Evolutionary conservation across 2,113 vertebrate species (phyloP).

Genomic region (Heloderma charlesbogerti): DNA sequence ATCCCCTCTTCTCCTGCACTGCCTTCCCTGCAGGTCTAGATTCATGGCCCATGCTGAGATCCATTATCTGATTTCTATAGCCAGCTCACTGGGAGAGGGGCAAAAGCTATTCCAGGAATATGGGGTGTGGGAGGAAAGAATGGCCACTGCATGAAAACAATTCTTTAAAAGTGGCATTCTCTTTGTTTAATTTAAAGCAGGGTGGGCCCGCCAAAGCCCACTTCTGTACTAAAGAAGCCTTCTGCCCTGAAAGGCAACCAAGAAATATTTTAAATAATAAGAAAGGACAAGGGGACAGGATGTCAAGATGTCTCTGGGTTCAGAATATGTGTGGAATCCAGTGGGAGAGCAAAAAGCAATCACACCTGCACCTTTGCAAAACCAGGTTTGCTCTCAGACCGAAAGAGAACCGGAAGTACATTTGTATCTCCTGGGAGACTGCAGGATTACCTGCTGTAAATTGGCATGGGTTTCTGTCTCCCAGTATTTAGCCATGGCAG

Average conservation of each 20-base stretch:
- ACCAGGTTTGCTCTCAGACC: no score
- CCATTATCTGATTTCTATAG: background rate
- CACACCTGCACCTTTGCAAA: background rate
- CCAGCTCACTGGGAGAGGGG: background rate
- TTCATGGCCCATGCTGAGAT: background rate
- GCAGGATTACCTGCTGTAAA: no score
- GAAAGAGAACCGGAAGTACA: no score
- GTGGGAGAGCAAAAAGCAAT: background rate
- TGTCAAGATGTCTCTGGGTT: background rate
- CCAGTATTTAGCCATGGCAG: no score
- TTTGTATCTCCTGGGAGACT: no score
- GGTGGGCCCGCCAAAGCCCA: fast-evolving
- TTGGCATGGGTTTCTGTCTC: no score
- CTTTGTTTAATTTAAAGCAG: background rate
- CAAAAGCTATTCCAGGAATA: background rate
- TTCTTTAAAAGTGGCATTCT: background rate
- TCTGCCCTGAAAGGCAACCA: no score
- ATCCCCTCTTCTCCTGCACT: background rate
- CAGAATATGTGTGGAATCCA: background rate
- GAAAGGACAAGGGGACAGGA: background rate
- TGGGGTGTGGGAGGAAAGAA: fast-evolving
- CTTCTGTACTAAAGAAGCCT: background rate
- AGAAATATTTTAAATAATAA: no score
- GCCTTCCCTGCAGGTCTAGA: background rate
- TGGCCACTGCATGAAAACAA: background rate